Evolutionary conservation across 92 coral and sea anemone species (phyloP), one percentile per base, ranked within the genome.

Genomic region (Zoanthus gigantus): DNA sequence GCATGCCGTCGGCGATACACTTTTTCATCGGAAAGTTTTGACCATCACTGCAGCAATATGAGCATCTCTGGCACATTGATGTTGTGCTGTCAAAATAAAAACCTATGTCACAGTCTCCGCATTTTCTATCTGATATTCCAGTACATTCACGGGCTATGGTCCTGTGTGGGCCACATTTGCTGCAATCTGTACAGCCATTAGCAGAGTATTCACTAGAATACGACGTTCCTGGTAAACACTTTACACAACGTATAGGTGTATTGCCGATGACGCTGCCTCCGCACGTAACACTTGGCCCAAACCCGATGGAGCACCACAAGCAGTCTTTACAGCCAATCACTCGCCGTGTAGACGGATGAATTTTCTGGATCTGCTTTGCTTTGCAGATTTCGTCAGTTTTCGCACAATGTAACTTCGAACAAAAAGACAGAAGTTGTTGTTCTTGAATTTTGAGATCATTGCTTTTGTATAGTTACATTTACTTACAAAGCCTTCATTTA

Each of bases 81-180:
- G 29, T 31, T 42, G 0, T 2, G 6, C 28, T 17, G 34, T 37
- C 61, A 1, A 32, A 2, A 5, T 77, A 30, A 9, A 9, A 77
- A 3, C 82, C 82, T 31, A 5, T 54, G 5, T 34, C 6, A 57
- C 83, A 77, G 4, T 37, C 29, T 31, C 83, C 83, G 56, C 83
- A 77, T 0, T 5, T 9, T 28, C 52, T 77, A 30, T 77, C 71
- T 8, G 83, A 54, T 0, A 37, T 16, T 1, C 29, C 0, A 0
- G 68, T 77, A 7, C 83, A 77, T 2, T 77, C 32, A 6, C 50
- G 69, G 18, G 47, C 61, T 3, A 54, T 58, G 11, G 2, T 29
- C 23, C 46, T 32, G 9, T 53, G 12, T 12, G 9, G 12, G 0
- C 30, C 68, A 77, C 83, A 77, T 2, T 15, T 7, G 5, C 47